phyloP scores from a whole-genome alignment of 2,797 vertebrate genomes.

The Columba guinea region DNA sequence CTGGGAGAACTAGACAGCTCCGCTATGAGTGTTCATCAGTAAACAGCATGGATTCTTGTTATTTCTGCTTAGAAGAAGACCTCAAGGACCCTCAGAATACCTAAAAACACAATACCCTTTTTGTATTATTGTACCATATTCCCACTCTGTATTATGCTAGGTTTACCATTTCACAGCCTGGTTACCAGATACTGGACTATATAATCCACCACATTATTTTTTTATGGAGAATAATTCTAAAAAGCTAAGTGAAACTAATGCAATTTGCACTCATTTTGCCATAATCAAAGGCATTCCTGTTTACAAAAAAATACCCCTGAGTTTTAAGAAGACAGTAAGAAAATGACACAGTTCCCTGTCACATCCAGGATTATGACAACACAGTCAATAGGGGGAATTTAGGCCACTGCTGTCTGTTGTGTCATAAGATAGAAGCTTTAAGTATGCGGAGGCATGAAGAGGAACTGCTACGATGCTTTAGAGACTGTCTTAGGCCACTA shows the following conservation, averaged over 20 bases:
- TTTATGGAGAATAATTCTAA: neutral
- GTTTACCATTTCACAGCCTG: neutral
- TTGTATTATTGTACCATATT: conserved; percentile 6
- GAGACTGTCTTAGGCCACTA: neutral
- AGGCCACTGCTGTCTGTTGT: neutral
- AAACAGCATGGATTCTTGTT: conserved; percentile 13
- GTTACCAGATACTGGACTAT: neutral
- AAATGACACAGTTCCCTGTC: neutral
- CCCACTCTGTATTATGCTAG: neutral
- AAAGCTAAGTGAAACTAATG: neutral
- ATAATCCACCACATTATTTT: neutral
- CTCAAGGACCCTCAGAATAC: neutral
- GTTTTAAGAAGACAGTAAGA: neutral
- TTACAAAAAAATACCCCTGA: neutral
- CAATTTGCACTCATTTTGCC: neutral
- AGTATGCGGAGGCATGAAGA: neutral
- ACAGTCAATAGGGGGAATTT: neutral
- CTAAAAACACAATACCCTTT: conserved; percentile 18
- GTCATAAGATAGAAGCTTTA: neutral
- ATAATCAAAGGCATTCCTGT: neutral
- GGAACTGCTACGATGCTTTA: neutral
- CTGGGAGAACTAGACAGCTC: conserved; percentile 40
- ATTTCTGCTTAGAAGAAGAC: conserved; percentile 1
- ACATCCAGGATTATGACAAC: neutral
- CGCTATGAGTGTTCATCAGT: conserved; percentile 23